Percentiles rank a stretch among this genome's conserved stretches.
Evolutionary conservation across 2,888 invertebrate species (phyloP).

Genomic region (Alviniconcha strummeri): DNA sequence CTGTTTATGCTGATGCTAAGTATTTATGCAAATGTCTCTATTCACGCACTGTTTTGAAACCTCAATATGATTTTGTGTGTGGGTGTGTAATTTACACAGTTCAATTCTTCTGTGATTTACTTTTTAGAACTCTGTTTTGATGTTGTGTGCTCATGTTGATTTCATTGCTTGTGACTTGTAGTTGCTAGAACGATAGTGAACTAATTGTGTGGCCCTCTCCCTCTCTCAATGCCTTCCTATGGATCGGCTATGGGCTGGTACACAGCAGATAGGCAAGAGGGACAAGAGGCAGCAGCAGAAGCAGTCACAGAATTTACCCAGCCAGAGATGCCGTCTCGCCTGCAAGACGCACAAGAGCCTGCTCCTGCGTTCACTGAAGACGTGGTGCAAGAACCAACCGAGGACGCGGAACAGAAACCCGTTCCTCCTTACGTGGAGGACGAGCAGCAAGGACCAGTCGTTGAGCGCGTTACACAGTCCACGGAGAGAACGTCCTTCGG

Average conservation of each 20-base stretch:
- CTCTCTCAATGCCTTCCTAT: slow-evolving; percentile 50
- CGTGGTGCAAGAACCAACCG: not conserved
- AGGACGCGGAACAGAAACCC: not conserved
- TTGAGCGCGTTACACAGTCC: slow-evolving; percentile 9
- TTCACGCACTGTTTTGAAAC: no score
- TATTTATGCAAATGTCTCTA: no score
- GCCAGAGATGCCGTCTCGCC: not conserved
- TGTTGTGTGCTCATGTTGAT: slow-evolving; percentile 17
- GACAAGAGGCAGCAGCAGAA: slow-evolving; percentile 18
- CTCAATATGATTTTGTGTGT: no score
- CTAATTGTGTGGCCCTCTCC: slow-evolving; percentile 35
- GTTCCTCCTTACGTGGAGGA: not conserved
- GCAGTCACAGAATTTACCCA: slow-evolving; percentile 5
- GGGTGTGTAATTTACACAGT: no score
- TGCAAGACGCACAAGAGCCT: not conserved
- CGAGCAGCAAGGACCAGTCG: slow-evolving; percentile 12
- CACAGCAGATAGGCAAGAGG: slow-evolving; percentile 41
- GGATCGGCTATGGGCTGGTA: slow-evolving; percentile 47
- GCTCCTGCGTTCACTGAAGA: not conserved
- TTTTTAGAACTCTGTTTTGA: not conserved
- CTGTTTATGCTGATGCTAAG: no score
- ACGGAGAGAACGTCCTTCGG: not conserved
- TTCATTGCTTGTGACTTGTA: slow-evolving; percentile 22
- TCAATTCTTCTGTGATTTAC: not conserved
- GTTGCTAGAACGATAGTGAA: slow-evolving; percentile 12